Conservation (phyloP, 2,113 vertebrate species). For the Antennarius striatus region DNA sequence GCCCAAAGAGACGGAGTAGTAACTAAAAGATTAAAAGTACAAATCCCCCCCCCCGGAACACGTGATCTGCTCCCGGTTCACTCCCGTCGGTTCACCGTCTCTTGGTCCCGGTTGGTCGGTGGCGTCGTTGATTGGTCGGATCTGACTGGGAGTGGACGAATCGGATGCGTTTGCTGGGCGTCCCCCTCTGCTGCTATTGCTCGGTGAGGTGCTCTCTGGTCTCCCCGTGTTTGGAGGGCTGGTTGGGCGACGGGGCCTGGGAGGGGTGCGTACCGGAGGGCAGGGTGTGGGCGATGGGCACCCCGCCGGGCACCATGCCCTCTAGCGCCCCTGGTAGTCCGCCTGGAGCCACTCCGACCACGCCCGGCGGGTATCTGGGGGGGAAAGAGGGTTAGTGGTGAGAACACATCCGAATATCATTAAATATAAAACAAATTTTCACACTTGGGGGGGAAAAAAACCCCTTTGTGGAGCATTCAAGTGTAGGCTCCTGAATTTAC, state of each 20-base stretch:
- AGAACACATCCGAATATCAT: not conserved
- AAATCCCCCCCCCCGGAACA: conserved; percentile 70
- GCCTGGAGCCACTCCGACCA: conserved; percentile 88
- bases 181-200: conserved; percentile 87
- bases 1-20: conserved; percentile 69
- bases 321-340: conserved; percentile 89
- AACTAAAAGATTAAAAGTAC: conserved; percentile 74
- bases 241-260: conserved; percentile 94
- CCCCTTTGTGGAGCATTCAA: too few species aligned
- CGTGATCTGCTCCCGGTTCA: conserved; percentile 57
- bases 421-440: too few species aligned
- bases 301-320: conserved; percentile 91
- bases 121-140: conserved; percentile 62
- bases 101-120: conserved; percentile 67
- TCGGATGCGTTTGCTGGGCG: conserved; percentile 60
- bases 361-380: conserved; percentile 88
- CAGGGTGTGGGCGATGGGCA: conserved; percentile 89
- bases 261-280: conserved; percentile 93
- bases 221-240: conserved; percentile 94
- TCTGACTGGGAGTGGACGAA: conserved; percentile 45
- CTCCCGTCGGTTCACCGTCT: conserved; percentile 80
- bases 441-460: too few species aligned
- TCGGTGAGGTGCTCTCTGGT: conserved; percentile 95
- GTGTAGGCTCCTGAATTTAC: too few species aligned
- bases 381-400: conserved; percentile 27